phyloP scores from a whole-genome alignment of 2,113 vertebrate species.

The Sus scrofa region DNA sequence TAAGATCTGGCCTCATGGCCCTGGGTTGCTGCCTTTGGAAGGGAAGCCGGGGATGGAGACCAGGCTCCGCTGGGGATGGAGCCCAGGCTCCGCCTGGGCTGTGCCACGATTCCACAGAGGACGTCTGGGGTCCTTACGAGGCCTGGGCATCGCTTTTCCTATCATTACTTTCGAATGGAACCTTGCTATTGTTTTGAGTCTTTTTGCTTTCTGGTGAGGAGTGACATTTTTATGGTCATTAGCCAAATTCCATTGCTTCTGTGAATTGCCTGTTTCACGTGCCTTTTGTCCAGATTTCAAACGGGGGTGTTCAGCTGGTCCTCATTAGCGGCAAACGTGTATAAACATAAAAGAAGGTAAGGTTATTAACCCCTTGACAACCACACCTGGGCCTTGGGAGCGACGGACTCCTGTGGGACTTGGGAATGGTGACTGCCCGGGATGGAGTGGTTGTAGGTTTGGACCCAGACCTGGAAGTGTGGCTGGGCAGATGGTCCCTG shows the following conservation, averaged over 20 bases:
- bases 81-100: accelerated
- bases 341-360: not conserved
- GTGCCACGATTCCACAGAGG: not conserved
- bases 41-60: no score
- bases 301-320: not conserved
- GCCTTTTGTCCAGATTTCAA: constrained; percentile 42
- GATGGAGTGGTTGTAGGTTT: not conserved
- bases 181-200: not conserved
- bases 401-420: no score
- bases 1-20: accelerated
- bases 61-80: accelerated
- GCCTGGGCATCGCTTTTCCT: not conserved
- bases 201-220: not conserved
- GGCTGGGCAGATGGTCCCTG: accelerated
- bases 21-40: not conserved
- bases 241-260: constrained; percentile 28
- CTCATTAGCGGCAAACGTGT: not conserved
- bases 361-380: not conserved
- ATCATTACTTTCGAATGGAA: not conserved
- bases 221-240: constrained; percentile 55
- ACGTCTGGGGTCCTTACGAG: not conserved
- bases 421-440: not conserved
- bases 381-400: not conserved
- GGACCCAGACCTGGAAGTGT: no score
- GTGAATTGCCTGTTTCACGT: not conserved